Evolutionary conservation across 1,140 invertebrate genomes (phyloP).

Genomic region (Euura lappo): DNA sequence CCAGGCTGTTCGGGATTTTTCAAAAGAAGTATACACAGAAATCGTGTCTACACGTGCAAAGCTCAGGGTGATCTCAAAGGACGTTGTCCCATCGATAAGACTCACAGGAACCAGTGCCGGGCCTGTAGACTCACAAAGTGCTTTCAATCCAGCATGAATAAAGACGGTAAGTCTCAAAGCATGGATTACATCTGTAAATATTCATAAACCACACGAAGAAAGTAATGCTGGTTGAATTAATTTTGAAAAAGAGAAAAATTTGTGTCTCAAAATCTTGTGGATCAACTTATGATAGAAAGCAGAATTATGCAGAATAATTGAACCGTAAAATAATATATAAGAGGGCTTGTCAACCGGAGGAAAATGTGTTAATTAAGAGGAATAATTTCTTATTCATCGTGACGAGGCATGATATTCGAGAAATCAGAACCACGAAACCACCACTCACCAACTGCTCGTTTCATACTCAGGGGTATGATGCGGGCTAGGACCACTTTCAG

Average conservation of each 20-base stretch:
- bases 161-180: slow-evolving; percentile 85
- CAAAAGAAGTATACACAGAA: slow-evolving; percentile 94
- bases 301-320: too few relatives aligned
- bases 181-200: not conserved
- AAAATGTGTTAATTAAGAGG: not conserved
- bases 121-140: slow-evolving; percentile 96
- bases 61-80: slow-evolving; percentile 92
- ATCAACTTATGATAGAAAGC: too few relatives aligned
- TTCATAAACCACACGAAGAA: not conserved
- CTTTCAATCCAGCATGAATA: slow-evolving; percentile 97
- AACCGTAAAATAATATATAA: too few relatives aligned
- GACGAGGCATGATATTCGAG: not conserved
- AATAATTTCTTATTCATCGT: slow-evolving; percentile 7
- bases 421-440: not conserved
- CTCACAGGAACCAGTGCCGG: slow-evolving; percentile 95
- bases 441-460: not conserved
- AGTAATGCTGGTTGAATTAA: not conserved
- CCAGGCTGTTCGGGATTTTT: slow-evolving; percentile 96
- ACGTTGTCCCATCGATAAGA: slow-evolving; percentile 95
- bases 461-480: not conserved
- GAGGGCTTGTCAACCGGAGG: not conserved
- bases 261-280: too few relatives aligned
- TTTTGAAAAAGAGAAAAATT: too few relatives aligned
- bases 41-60: slow-evolving; percentile 95
- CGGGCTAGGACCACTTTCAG: not conserved